Evolutionary conservation across 2,113 vertebrate genomes (phyloP), one percentile per base, ranked within the genome.

Genomic region (Siniperca knerii): DNA sequence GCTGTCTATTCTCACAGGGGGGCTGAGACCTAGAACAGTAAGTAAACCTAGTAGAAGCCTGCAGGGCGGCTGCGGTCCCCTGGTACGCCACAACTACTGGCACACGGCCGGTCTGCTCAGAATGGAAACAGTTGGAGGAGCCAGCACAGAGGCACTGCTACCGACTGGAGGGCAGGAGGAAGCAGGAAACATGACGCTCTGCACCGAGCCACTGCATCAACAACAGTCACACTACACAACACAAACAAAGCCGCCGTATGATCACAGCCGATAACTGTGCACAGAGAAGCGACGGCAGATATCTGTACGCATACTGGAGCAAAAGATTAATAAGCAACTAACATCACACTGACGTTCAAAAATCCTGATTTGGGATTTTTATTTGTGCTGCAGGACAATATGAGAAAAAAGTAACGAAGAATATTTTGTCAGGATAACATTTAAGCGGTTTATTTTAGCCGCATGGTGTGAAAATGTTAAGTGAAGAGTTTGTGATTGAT

Each of bases 11-110:
- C 89, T 92, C 95, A 79, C 23, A 60, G 72, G 92, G 91, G 88
- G 83, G 40, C 57, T 67, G 83, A 89, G 89, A 85, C 85, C 86
- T 37, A 86, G 84, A 92, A 90, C 77, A 81, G 94, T 95, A 94
- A 96, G 95, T 95, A 95, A 93, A 91, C 79, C 85, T 79, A 78
- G 78, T 33, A 55, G 83, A 86, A 88, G 93, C 90, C 93, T 84
- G 81, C 82, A 90, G 94, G 93, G 89, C 81, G 58, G 77, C 82
- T 52, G 48, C 37, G 83, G 69, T 95, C 93, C 92, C 94, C 86
- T 67, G 92, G 81, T 81, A 70, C 81, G 52, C 72, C 83, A 66
- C 81, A 77, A 65, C 84, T 77, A 44, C 85, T 82, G 84, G 84
- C 86, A 85, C 79, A 46, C 82, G 8, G 84, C 81, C 90, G 13